These are phyloP conservation scores for Slavum lentiscoides DNA, from an alignment of 2,888 invertebrate genomes.

Conservation along the genomic window DNA sequence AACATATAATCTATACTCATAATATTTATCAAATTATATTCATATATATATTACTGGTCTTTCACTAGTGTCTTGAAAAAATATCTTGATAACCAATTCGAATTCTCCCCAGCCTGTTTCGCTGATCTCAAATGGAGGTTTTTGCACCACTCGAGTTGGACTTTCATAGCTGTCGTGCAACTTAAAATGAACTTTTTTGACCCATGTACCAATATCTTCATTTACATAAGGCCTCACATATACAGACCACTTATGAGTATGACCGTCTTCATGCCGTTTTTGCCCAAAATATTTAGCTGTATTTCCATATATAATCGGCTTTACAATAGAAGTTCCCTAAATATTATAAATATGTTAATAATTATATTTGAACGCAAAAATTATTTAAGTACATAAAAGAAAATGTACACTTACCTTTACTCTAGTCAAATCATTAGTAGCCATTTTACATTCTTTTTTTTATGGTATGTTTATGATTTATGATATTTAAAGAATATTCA, in stretches of 20 bases:
- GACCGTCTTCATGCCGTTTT: conserved; percentile 88
- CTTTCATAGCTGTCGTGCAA: conserved; percentile 96
- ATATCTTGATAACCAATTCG: conserved; percentile 96
- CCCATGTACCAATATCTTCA: conserved; percentile 90
- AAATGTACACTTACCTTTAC: conserved; percentile 21
- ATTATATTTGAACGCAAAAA: background rate
- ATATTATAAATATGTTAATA: conserved; percentile 56
- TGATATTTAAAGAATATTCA: background rate
- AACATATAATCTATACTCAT: background rate
- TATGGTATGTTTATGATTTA: background rate
- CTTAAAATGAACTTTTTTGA: conserved; percentile 96
- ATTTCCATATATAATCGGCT: conserved; percentile 96
- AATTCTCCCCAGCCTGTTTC: conserved; percentile 99
- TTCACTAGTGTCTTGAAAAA: conserved; percentile 95
- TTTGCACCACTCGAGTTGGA: conserved; percentile 87
- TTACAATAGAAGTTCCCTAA: conserved; percentile 83
- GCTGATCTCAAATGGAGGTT: conserved; percentile 94
- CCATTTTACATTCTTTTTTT: background rate
- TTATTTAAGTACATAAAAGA: background rate
- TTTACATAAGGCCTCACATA: conserved; percentile 91
- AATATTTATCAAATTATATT: background rate
- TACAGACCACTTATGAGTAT: conserved; percentile 98
- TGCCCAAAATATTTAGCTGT: conserved; percentile 93
- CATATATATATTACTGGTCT: conserved; percentile 71
- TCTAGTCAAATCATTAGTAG: conserved; percentile 43